A percentile compares a stretch with the other conserved stretches of the same genome.
Conservation (phyloP, 1,140 invertebrate genomes). For the Bombus fervidus region DNA sequence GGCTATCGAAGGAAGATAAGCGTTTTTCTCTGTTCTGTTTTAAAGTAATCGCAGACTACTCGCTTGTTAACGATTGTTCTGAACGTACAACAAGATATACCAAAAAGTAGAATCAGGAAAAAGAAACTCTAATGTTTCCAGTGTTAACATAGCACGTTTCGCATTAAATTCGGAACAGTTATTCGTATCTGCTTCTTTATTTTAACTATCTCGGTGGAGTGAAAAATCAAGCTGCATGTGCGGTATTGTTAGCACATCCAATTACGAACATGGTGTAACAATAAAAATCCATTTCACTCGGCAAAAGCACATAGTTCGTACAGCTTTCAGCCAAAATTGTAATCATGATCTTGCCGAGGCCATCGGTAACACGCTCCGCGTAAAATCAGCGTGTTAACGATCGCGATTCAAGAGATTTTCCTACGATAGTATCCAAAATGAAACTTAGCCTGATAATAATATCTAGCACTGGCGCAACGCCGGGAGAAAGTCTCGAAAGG, state of each 20-base stretch:
- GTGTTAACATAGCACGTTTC: no score
- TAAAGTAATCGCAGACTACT: no score
- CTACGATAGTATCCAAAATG: conserved; percentile 62
- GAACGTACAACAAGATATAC: no score
- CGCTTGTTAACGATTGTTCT: no score
- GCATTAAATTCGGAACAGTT: no score
- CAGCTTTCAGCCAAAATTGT: background rate
- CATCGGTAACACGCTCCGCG: background rate
- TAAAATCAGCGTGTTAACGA: background rate
- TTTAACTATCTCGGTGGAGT: background rate
- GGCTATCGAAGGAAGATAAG: no score
- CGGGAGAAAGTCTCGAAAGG: conserved; percentile 44
- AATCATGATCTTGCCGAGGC: background rate
- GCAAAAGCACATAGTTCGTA: background rate
- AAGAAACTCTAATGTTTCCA: no score
- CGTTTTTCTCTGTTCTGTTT: no score
- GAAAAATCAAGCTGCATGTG: background rate
- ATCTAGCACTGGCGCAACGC: conserved; percentile 65
- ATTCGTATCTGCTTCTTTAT: no score
- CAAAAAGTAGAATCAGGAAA: no score
- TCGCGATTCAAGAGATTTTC: background rate
- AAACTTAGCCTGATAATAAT: conserved; percentile 81
- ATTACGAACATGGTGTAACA: background rate
- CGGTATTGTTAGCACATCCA: background rate
- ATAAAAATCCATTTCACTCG: background rate